Conservation (phyloP, 2,113 vertebrate genomes). For the Okapia johnstoni region DNA sequence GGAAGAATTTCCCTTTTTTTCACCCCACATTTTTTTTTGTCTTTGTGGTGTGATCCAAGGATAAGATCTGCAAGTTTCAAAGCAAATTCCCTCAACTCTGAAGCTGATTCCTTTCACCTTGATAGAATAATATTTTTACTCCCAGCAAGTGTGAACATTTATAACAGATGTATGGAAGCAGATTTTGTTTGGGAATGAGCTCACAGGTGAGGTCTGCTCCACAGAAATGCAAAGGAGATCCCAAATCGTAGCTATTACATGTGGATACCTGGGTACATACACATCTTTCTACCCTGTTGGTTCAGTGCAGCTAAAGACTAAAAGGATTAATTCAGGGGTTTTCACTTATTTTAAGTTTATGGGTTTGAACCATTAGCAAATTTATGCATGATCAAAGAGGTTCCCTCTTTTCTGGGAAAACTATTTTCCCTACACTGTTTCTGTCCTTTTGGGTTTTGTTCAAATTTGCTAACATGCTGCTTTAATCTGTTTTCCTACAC, state of each 20-base stretch:
- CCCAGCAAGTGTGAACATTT: neutral
- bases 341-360: neutral
- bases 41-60: neutral
- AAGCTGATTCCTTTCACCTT: neutral
- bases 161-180: neutral
- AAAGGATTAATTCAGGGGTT: neutral
- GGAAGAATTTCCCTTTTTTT: slow-evolving; percentile 19
- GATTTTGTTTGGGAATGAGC: neutral
- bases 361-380: slow-evolving; percentile 36
- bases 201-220: neutral
- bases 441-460: neutral
- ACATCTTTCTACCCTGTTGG: neutral
- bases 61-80: neutral
- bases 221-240: neutral
- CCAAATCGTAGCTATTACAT: neutral
- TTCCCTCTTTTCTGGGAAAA: neutral
- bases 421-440: neutral
- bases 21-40: neutral
- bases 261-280: neutral
- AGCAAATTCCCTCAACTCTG: neutral
- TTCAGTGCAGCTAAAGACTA: neutral
- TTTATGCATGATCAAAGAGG: neutral
- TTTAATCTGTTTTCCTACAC: neutral
- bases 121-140: neutral
- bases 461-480: neutral